Evolutionary conservation across 1,140 invertebrate species (phyloP), one percentile per base, ranked within the genome.

Genomic region (Stratiolaelaps scimitus): DNA sequence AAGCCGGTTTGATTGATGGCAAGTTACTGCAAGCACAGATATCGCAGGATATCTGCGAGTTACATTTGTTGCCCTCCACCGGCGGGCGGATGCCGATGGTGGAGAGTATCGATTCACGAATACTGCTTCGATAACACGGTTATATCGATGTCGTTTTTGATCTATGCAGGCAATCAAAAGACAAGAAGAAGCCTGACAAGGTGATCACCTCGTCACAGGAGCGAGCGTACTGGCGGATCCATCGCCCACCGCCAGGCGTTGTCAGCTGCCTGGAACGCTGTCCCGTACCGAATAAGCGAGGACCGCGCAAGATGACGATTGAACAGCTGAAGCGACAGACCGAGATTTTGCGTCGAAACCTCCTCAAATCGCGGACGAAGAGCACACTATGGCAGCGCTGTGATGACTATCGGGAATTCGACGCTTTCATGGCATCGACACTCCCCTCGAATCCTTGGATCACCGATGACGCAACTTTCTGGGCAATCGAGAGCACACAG

Each of bases 361-460:
- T 68, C 46, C 40, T 68, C 64, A 67, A 48, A 64, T 47, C 44
- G 64, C 60, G 69, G 68, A 64, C 68, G 67, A 68, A 68, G 66
- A 64, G 28, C 53, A 65, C 28, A 17, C n/a, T 67, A 65, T 20
- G 26, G 43, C 82, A 83, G 70, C 83, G 89, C 75, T 85, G 84
- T 70, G 88, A 92, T 72, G 89, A 86, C 53, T 94, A 92, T 75
- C 76, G 81, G 69, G 88, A 93, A 73, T 92, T 89, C 76, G 92
- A 96, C 77, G 84, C 88, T 66, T 83, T 92, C 75, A 80, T 93
- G 67, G 81, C 81, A 68, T 81, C 82, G 71, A 83, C 86, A 47
- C 83, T 86, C 74, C 93, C 94, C 71, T 91, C 89, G 28, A 98
- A 97, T 79, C 93, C 94, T 47, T 97, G 94, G 94, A 83, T 92